phyloP scores from a whole-genome alignment of 2,888 invertebrate genomes.

The Isoperla grammatica region DNA sequence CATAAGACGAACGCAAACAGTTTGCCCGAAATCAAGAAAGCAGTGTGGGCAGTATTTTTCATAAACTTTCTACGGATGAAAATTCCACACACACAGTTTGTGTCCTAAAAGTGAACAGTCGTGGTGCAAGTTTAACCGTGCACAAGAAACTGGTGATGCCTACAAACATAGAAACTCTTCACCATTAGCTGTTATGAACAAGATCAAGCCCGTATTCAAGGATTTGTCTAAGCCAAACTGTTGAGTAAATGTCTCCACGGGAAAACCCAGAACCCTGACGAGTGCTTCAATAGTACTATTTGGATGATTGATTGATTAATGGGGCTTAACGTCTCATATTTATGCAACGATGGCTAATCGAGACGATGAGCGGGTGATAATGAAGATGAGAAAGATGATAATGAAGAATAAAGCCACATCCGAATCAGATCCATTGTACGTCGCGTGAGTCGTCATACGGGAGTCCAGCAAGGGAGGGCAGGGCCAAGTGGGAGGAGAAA shows the following conservation, averaged over 20 bases:
- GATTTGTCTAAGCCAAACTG: background rate
- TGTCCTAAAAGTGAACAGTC: background rate
- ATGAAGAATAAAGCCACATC: too few relatives aligned
- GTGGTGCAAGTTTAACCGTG: conserved; percentile 3
- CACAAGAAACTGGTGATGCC: background rate
- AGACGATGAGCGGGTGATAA: too few relatives aligned
- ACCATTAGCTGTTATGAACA: conserved; percentile 5
- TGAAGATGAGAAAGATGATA: too few relatives aligned
- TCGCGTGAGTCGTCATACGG: too few relatives aligned
- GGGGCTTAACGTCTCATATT: too few relatives aligned
- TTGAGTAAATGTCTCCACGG: background rate
- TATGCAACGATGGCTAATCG: too few relatives aligned
- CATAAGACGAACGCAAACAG: conserved; percentile 4
- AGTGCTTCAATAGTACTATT: conserved; percentile 3
- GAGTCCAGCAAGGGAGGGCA: too few relatives aligned
- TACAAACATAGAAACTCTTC: background rate
- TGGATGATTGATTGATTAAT: too few relatives aligned
- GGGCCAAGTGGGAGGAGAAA: too few relatives aligned
- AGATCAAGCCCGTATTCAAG: background rate
- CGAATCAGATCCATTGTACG: too few relatives aligned
- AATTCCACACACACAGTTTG: background rate
- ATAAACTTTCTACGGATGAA: background rate
- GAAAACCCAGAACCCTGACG: too few relatives aligned
- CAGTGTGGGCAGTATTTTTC: conserved; percentile 1
- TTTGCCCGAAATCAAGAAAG: background rate